These are phyloP conservation scores for Drosophila obscura DNA, from an alignment of 1,140 invertebrate genomes.

Conservation along the genomic window DNA sequence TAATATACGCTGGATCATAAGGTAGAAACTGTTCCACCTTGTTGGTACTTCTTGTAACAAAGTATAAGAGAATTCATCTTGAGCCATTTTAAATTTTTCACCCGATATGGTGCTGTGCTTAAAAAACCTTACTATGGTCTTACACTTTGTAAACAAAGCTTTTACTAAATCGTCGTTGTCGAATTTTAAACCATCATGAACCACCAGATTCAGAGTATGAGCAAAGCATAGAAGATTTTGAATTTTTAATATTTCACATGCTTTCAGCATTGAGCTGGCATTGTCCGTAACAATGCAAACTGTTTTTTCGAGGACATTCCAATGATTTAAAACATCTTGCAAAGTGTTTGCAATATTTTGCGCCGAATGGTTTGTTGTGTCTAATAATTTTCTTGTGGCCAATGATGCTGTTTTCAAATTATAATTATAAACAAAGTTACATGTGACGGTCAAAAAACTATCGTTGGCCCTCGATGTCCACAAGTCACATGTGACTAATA, in stretches of 20 bases:
- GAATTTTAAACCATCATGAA: slow-evolving; percentile 11
- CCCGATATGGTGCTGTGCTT: no score
- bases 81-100: no score
- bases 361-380: no score
- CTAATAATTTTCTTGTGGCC: no score
- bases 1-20: slow-evolving; percentile 19
- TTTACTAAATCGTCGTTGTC: background rate
- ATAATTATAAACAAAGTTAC: background rate
- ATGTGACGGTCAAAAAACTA: no score
- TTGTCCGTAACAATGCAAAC: slow-evolving; percentile 14
- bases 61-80: background rate
- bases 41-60: background rate
- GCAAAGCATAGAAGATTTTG: slow-evolving; percentile 18
- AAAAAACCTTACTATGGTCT: no score
- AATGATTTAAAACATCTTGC: no score
- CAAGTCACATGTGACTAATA: no score
- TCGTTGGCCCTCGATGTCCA: no score
- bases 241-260: slow-evolving; percentile 29
- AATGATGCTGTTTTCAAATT: no score
- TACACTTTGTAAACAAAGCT: background rate
- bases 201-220: slow-evolving; percentile 26
- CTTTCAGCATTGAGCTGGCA: slow-evolving; percentile 20
- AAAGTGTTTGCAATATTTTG: no score
- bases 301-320: no score
- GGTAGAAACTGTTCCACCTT: slow-evolving; percentile 14